Percentiles rank a stretch among this genome's conserved stretches.
Evolutionary conservation across 2,113 vertebrate genomes (phyloP).

Genomic region (Tragelaphus scriptus): DNA sequence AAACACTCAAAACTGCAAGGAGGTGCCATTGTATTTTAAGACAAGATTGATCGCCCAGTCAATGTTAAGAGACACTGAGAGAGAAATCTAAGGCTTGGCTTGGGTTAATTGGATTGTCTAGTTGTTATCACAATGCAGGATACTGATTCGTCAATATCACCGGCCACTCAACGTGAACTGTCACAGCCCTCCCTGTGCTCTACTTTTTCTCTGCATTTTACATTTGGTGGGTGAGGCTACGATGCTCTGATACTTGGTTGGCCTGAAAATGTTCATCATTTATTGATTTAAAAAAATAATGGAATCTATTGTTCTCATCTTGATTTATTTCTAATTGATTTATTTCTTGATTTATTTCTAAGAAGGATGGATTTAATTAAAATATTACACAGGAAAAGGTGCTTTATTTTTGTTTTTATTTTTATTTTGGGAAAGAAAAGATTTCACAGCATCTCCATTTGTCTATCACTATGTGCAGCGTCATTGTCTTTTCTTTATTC

Average conservation of each 20-base stretch:
- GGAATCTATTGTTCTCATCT: neutral
- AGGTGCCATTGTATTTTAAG: slow-evolving; percentile 1
- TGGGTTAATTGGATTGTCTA: neutral
- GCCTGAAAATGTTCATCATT: neutral
- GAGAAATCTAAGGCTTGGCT: neutral
- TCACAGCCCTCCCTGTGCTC: neutral
- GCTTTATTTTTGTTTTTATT: slow-evolving; percentile 5
- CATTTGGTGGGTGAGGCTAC: neutral
- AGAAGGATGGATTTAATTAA: neutral
- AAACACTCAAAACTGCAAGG: neutral
- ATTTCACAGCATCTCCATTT: neutral
- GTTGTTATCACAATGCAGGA: neutral
- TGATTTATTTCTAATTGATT: neutral
- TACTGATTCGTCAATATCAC: slow-evolving; percentile 19
- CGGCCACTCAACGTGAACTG: neutral
- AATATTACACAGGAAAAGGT: neutral
- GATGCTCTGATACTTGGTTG: neutral
- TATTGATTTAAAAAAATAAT: neutral
- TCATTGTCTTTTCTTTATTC: neutral
- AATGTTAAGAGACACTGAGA: slow-evolving; percentile 22
- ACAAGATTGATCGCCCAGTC: slow-evolving; percentile 28
- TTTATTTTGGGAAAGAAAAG: neutral
- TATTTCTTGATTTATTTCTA: neutral
- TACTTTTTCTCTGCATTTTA: neutral
- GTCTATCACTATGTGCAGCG: neutral